Conservation (phyloP, 2,888 invertebrate genomes). For the Mamestra brassicae region DNA sequence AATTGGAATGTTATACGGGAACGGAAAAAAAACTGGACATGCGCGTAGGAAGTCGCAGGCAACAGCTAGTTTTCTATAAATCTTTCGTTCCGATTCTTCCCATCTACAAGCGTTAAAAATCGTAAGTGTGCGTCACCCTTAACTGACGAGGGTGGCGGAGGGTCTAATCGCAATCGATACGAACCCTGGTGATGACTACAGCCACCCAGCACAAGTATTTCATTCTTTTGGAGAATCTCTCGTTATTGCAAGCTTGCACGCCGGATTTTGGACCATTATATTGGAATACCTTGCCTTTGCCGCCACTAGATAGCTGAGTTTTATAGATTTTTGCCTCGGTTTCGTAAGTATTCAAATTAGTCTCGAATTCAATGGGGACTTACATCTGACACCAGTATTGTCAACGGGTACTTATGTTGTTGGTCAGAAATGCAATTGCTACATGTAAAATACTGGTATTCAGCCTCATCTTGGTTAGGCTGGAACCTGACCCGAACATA, state of each 20-base stretch:
- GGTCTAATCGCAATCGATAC: slow-evolving; percentile 77
- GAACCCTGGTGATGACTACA: slow-evolving; percentile 70
- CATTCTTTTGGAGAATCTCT: slow-evolving; percentile 66
- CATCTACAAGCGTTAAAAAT: neutral
- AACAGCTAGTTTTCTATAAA: too few species aligned
- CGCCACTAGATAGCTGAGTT: slow-evolving; percentile 10
- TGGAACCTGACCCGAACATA: too few species aligned
- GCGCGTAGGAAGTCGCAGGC: too few species aligned
- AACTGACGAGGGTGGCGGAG: slow-evolving; percentile 67
- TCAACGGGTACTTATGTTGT: neutral
- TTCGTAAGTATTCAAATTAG: neutral
- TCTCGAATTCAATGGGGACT: neutral
- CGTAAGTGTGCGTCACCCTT: slow-evolving; percentile 37
- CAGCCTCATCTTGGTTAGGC: too few species aligned
- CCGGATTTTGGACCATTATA: slow-evolving; percentile 13
- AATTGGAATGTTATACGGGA: too few species aligned
- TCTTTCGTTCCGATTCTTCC: neutral
- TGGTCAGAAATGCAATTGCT: too few species aligned
- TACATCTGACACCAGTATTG: neutral
- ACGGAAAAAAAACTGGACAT: too few species aligned
- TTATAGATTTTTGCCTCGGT: neutral
- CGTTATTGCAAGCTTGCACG: slow-evolving; percentile 60
- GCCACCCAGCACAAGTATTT: slow-evolving; percentile 61
- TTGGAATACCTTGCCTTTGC: slow-evolving; percentile 50
- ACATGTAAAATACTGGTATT: too few species aligned